Evolutionary conservation across 2,797 vertebrate species (phyloP).

Genomic region (Epinephelus awoara): DNA sequence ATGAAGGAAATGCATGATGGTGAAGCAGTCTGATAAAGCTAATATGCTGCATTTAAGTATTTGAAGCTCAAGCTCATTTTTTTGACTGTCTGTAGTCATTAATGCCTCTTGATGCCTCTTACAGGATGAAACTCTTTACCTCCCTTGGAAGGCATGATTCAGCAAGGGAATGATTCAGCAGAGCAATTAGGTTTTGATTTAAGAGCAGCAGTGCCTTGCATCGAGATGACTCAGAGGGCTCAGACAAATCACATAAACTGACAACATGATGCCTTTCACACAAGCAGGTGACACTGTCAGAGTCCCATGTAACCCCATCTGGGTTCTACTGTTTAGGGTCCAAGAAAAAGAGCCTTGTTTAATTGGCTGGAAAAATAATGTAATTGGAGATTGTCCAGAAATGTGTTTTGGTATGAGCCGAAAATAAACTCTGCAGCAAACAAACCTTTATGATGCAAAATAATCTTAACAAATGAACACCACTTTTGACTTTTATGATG

Average conservation of each 20-base stretch:
- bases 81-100: not conserved
- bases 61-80: too few species aligned
- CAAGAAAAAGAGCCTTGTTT: not conserved
- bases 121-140: not conserved
- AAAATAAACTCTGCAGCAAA: too few species aligned
- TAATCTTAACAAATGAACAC: too few species aligned
- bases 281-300: not conserved
- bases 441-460: too few species aligned
- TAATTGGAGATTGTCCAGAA: not conserved
- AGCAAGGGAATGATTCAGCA: constrained; percentile 16
- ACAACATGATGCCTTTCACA: not conserved
- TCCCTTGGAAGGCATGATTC: not conserved
- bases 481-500: too few species aligned
- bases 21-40: too few species aligned
- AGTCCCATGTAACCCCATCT: not conserved
- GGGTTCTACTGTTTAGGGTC: not conserved
- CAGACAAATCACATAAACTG: not conserved
- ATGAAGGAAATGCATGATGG: not conserved
- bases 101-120: too few species aligned
- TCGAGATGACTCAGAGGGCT: constrained; percentile 12
- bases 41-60: too few species aligned
- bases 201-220: not conserved
- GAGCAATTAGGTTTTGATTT: not conserved
- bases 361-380: not conserved
- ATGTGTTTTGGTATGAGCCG: too few species aligned